Evolutionary conservation across 1,140 invertebrate species (phyloP).

Genomic region (Homalodisca vitripennis): DNA sequence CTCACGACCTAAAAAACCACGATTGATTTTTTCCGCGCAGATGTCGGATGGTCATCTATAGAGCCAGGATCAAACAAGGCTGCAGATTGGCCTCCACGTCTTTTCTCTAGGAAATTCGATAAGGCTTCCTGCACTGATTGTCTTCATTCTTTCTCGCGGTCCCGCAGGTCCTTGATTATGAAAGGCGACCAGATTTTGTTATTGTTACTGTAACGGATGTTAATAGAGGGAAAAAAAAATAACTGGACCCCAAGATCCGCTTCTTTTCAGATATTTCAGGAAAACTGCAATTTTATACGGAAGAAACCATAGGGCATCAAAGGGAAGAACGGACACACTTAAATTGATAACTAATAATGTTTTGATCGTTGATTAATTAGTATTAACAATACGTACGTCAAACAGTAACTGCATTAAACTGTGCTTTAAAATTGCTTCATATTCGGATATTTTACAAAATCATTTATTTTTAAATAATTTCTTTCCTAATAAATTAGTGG

Average conservation of each 20-base stretch:
- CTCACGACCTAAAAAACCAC: constrained; percentile 23
- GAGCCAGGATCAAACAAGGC: not conserved
- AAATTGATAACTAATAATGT: too few species aligned
- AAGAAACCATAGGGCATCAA: too few species aligned
- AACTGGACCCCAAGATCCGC: constrained; percentile 8
- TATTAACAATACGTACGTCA: too few species aligned
- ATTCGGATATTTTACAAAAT: too few species aligned
- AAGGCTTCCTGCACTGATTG: constrained; percentile 7
- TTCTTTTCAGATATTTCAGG: not conserved
- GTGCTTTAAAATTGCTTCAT: too few species aligned
- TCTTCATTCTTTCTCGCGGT: constrained; percentile 4
- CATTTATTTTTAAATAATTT: too few species aligned
- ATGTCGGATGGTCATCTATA: constrained; percentile 15
- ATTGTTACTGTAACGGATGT: constrained; percentile 22
- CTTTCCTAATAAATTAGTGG: too few species aligned
- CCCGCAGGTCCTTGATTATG: not conserved
- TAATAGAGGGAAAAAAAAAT: constrained; percentile 17
- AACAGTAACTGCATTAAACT: too few species aligned
- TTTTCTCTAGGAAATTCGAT: constrained; percentile 22
- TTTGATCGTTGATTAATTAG: too few species aligned
- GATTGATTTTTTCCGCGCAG: constrained; percentile 25
- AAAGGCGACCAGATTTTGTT: constrained; percentile 3
- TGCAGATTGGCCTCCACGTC: not conserved
- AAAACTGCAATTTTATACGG: too few species aligned
- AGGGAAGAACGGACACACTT: too few species aligned